Evolutionary conservation across 1,140 invertebrate species (phyloP), one percentile per base, ranked within the genome.

Genomic region (Spodoptera litura): DNA sequence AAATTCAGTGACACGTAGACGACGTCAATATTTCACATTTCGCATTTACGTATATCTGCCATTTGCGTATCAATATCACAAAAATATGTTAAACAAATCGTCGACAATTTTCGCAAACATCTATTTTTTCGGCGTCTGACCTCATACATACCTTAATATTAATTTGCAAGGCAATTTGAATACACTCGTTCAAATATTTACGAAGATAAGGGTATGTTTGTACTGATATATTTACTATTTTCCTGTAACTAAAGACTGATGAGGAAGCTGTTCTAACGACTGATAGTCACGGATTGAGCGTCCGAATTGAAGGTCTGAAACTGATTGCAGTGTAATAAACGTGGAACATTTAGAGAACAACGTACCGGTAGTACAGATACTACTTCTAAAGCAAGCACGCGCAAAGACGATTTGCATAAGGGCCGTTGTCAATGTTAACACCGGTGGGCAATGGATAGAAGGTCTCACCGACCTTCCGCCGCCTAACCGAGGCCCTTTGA

Each of bases 321-420:
- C 66, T 74, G 74, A 78, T 59, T 79, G 66, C 61, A 82, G 75
- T 76, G 75, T 51, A 74, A 73, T 82, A 75, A 73, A 64, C 38
- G 59, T 38, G 53, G 51, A 62, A 13, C 73, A 61, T 25, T 73
- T 31, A 62, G 56, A 38, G 8, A 72, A 52, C 68, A 59, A 31
- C 68, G 61, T 70, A 76, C 78, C 76, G 78, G 74, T 80, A 84
- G 78, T 76, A 75, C 70, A 53, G 49, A 13, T 49, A 66, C 62
- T 38, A 61, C 25, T 44, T 44, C 38, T 59, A 79, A 73, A 25
- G 53, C 72, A 71, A 76, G 71, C 79, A 82, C 83, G 82, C 78
- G 79, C 81, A 78, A 81, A 84, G 81, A 87, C 79, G 84, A 93
- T 91, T 93, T 91, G 89, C 90, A 92, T 92, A 92, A 88, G 86